phyloP scores from a whole-genome alignment of 1,140 invertebrate genomes.

The Sogatella furcifera region DNA sequence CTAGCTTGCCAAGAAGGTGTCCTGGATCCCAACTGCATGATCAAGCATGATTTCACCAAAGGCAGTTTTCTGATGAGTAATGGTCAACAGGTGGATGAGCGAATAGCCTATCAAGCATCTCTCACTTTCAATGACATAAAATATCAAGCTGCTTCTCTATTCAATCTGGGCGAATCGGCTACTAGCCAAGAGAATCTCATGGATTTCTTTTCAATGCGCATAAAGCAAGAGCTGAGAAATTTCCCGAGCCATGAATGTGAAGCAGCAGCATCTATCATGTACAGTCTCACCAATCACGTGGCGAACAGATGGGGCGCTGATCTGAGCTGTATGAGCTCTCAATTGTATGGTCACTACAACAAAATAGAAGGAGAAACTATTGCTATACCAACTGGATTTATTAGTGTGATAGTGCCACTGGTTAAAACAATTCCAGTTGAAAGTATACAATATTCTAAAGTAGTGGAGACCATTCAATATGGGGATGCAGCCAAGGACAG shows the following conservation, averaged over 20 bases:
- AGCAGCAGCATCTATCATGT: background rate
- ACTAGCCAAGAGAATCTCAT: background rate
- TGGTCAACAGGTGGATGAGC: conserved; percentile 46
- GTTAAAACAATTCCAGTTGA: conserved; percentile 47
- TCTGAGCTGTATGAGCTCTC: conserved; percentile 3
- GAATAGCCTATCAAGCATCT: conserved; percentile 46
- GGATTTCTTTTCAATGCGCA: conserved; percentile 4
- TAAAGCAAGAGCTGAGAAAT: conserved; percentile 3
- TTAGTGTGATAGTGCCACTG: conserved; percentile 50
- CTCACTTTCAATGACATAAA: conserved; percentile 51
- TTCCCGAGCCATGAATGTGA: conserved; percentile 6
- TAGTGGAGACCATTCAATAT: conserved; percentile 48
- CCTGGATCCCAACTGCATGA: conserved; percentile 34
- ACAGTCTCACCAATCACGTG: conserved; percentile 10
- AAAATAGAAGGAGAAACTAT: conserved; percentile 51
- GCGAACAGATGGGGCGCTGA: conserved; percentile 13
- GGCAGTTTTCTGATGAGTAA: conserved; percentile 52
- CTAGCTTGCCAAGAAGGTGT: conserved; percentile 51
- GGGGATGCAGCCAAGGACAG: conserved; percentile 35
- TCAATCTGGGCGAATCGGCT: background rate
- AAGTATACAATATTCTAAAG: conserved; percentile 38
- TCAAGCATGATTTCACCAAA: conserved; percentile 35
- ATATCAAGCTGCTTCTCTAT: conserved; percentile 40
- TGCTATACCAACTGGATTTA: conserved; percentile 49
- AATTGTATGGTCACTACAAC: conserved; percentile 40